A percentile compares a stretch with the other conserved stretches of the same genome.
Conservation (phyloP, 2,888 invertebrate species). For the Keiferia lycopersicella region DNA sequence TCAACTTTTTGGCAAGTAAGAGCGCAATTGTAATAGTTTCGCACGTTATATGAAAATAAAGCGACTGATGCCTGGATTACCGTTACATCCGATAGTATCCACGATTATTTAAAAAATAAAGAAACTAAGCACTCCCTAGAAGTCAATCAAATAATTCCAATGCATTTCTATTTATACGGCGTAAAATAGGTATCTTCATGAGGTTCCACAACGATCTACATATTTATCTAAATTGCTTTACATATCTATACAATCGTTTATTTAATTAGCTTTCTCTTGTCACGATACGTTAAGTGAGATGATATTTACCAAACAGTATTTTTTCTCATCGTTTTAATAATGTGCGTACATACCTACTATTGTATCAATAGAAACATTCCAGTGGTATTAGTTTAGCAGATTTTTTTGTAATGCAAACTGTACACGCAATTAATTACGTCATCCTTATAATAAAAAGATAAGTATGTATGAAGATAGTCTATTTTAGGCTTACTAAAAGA, state of each 20-base stretch:
- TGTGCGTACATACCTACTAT: neutral
- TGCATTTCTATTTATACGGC: neutral
- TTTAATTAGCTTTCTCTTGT: constrained; percentile 1
- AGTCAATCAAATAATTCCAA: too few relatives aligned
- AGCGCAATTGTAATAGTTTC: too few relatives aligned
- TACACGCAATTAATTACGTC: neutral
- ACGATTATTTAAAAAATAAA: too few relatives aligned
- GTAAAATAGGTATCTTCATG: neutral
- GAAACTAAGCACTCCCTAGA: too few relatives aligned
- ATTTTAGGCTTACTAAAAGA: too few relatives aligned
- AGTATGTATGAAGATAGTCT: too few relatives aligned
- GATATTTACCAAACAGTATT: neutral
- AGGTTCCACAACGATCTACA: neutral
- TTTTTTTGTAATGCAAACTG: neutral
- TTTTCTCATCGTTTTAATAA: neutral
- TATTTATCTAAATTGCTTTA: neutral
- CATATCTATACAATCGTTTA: neutral
- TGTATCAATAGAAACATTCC: neutral
- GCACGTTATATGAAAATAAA: too few relatives aligned
- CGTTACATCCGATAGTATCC: too few relatives aligned
- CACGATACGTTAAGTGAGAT: neutral
- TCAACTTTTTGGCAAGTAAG: too few relatives aligned
- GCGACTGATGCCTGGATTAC: too few relatives aligned
- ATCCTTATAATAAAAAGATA: too few relatives aligned
- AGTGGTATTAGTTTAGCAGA: neutral